Evolutionary conservation across 2,888 invertebrate genomes (phyloP), one percentile per base, ranked within the genome.

Genomic region (Hirtodrosophila confusa): DNA sequence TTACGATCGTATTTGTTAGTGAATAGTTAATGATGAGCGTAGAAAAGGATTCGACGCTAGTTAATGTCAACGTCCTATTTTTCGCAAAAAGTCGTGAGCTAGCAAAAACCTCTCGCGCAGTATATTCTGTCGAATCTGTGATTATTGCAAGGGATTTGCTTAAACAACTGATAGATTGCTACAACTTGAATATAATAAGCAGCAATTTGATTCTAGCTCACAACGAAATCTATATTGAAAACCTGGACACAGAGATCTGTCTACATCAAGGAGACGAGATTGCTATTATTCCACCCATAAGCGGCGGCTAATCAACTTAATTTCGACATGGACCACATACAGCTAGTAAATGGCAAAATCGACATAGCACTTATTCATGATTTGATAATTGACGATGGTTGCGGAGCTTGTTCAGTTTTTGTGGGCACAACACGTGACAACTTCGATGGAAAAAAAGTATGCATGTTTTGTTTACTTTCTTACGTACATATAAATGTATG

Each of bases 271-370:
- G 94, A 69, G 98, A 98, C 93, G 96, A 95, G 91, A 93, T 98
- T 69, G 98, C 98, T 68, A 93, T 98, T 10, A 98, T 99, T 88
- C 98, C 98, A 53, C 98, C 98, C 0, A 93, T 99, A 50, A 98
- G 98, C 92, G 98, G 98, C 84, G 98, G 98, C 84, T 96, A 94
- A 92, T 1, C 0, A n/a, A 6, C n/a, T 57, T 45, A 5, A 33
- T 41, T 75, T 9, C 57, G 40, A 77, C 3, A 96, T 95, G 94
- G 94, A 97, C 92, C 93, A 94, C 75, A 86, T 97, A 12, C 93
- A 95, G 88, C 90, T 98, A 45, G 94, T 94, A 0, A 88, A 93
- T 0, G 94, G 95, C 37, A 93, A 94, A 82, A 91, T 98, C 39
- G 93, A 94, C 54, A 92, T 97, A 3, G 95, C 94, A 39, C 92